Evolutionary conservation across 2,113 vertebrate species (phyloP), one percentile per base, ranked within the genome.

Genomic region (Nerophis ophidion): DNA sequence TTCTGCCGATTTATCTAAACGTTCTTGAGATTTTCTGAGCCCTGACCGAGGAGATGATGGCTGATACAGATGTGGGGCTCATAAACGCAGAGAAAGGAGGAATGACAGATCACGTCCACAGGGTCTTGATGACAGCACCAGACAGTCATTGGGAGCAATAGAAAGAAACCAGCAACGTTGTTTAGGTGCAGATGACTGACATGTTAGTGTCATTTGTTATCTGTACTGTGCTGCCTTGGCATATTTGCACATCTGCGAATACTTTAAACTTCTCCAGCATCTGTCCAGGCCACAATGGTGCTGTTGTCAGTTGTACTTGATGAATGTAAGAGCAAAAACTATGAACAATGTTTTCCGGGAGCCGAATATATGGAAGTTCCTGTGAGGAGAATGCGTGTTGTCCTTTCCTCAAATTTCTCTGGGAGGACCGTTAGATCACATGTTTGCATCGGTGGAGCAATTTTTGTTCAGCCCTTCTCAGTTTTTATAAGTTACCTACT

Each of bases 351-450:
- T 38, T 38, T 38, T 7, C 3, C 8, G 36, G 36, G 36, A 38
- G 36, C 36, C 5, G 8, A 38, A 38, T 38, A 6, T 38, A 38
- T 38, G 8, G 36, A 8, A 6, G 36, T 8, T 38, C 1, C 36
- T 6, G 36, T 38, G 36, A 7, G 36, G 36, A 38, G 5, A 38
- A 4, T 38, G 36, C 36, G 8, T 38, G 36, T 38, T 38, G 36
- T 7, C 36, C 6, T 38, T 38, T 6, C 5, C 72, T 82, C 26
- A 26, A 72, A 77, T 85, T 87, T 73, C 74, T 70, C 75, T 75
- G 72, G 44, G 62, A 84, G 82, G 79, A 84, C 88, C 86, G 86
- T 88, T 83, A 86, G 88, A 86, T 90, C 84, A 86, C 82, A 86
- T 89, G 87, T 84, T 82, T 83, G 84, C 77, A 45, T 65, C 48